Conservation (phyloP, 35 echinoderm and acorn worm genomes). For the Diadema setosum region DNA sequence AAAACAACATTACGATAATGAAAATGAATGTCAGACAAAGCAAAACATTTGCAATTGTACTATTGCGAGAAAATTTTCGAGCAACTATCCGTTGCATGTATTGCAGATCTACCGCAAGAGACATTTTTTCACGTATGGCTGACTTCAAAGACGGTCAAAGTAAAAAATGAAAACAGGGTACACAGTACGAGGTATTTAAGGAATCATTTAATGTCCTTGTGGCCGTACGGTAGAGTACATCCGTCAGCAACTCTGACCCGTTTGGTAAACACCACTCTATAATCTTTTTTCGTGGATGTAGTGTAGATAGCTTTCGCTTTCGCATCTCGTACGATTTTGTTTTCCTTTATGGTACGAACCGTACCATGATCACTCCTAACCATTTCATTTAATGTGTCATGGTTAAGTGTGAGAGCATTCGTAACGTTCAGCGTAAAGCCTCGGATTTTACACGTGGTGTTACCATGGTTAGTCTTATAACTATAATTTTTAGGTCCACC, state of each 20-base stretch:
- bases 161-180: too few species aligned
- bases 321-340: constrained; percentile 50
- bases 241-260: constrained; percentile 23
- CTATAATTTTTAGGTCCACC: constrained; percentile 73
- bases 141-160: too few species aligned
- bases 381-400: constrained; percentile 43
- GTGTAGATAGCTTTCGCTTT: constrained; percentile 52
- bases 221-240: constrained; percentile 67
- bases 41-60: background rate
- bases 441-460: constrained; percentile 37
- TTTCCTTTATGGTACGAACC: background rate
- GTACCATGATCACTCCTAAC: background rate
- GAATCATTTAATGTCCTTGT: background rate
- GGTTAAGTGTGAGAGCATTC: constrained; percentile 30
- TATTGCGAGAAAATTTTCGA: too few species aligned
- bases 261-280: constrained; percentile 71
- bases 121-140: too few species aligned
- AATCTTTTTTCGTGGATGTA: constrained; percentile 49
- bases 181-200: too few species aligned
- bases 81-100: too few species aligned
- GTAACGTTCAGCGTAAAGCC: constrained; percentile 66
- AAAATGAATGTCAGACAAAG: background rate
- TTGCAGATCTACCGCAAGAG: too few species aligned
- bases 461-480: constrained; percentile 43
- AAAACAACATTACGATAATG: too few species aligned